phyloP scores from a whole-genome alignment of 2,888 invertebrate species.

The Apamea crenata region DNA sequence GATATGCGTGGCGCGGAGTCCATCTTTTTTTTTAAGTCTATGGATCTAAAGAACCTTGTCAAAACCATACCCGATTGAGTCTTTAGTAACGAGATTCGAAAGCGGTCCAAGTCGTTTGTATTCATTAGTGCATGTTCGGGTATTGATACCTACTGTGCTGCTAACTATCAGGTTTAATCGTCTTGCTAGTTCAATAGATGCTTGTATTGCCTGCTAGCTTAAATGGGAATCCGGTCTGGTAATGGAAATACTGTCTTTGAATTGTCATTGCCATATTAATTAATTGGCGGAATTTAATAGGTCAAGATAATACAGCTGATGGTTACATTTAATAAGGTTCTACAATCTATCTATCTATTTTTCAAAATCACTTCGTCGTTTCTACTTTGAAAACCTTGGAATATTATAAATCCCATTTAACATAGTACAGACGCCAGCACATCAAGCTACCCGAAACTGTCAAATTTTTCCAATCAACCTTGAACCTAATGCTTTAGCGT shows the following conservation, averaged over 20 bases:
- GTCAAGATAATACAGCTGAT: background rate
- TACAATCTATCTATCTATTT: too few species aligned
- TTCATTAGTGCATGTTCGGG: background rate
- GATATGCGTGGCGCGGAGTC: too few species aligned
- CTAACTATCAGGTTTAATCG: background rate
- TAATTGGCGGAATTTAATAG: background rate
- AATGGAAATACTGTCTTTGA: background rate
- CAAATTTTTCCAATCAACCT: too few species aligned
- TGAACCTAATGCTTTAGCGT: too few species aligned
- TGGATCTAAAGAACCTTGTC: background rate
- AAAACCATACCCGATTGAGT: background rate
- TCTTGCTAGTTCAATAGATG: background rate
- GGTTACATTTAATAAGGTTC: background rate
- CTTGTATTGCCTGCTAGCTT: background rate
- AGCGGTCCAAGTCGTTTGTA: background rate
- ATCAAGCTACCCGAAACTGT: too few species aligned
- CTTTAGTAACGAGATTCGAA: background rate
- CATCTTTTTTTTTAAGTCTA: too few species aligned
- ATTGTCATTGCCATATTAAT: background rate
- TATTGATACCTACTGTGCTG: background rate
- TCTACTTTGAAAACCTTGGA: too few species aligned
- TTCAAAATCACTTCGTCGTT: too few species aligned
- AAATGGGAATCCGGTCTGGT: background rate
- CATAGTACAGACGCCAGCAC: too few species aligned
- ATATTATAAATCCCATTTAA: too few species aligned